Evolutionary conservation across 2,888 invertebrate genomes (phyloP).

Genomic region (Theodoxus fluviatilis): DNA sequence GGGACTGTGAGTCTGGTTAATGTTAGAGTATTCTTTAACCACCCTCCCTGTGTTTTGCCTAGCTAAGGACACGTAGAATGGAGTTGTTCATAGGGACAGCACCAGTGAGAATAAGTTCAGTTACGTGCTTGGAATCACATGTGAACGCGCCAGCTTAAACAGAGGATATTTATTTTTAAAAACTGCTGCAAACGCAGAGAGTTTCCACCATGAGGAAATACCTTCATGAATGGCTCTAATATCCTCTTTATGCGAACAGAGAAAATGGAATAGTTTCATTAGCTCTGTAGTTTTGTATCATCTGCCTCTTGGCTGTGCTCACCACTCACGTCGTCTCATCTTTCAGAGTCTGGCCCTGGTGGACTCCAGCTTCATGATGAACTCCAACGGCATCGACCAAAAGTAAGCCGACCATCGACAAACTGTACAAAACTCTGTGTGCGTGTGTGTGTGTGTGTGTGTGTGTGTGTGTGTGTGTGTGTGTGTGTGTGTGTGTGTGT

Average conservation of each 20-base stretch:
- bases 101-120: too few relatives aligned
- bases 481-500: background rate
- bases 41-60: too few relatives aligned
- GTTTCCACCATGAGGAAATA: too few relatives aligned
- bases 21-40: too few relatives aligned
- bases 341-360: conserved; percentile 95
- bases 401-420: conserved; percentile 34
- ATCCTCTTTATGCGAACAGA: background rate
- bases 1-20: too few relatives aligned
- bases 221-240: too few relatives aligned
- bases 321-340: conserved; percentile 29
- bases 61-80: too few relatives aligned
- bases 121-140: too few relatives aligned
- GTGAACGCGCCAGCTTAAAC: too few relatives aligned
- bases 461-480: conserved; percentile 15
- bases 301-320: background rate
- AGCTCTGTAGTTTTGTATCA: background rate
- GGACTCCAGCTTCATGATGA: conserved; percentile 87
- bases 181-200: too few relatives aligned
- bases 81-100: too few relatives aligned
- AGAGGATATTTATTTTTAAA: background rate
- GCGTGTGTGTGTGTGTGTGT: too few relatives aligned
- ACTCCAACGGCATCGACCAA: conserved; percentile 41
- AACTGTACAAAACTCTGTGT: background rate
- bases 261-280: background rate